Evolutionary conservation across 2,888 invertebrate species (phyloP), one percentile per base, ranked within the genome.

Genomic region (Toxonevra muliebris): DNA sequence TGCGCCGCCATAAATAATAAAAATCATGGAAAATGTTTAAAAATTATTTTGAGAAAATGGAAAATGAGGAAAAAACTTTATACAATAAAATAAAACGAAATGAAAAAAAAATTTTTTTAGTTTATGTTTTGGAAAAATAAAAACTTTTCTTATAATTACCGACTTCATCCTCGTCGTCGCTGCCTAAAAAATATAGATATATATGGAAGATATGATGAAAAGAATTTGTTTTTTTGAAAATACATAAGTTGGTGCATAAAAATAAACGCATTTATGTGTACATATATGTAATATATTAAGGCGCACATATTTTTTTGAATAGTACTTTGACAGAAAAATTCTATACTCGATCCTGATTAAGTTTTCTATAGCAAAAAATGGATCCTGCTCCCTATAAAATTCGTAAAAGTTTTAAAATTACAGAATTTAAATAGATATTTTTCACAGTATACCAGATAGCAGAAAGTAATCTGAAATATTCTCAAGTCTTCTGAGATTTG

Each of bases 91-190:
- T 10, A 30, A 41, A 30, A 64, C 40, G 20, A 19, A 20, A 50
- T n/a, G 41, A 2, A 43, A 48, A 61, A 45, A 45, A 54, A 48
- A 48, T 60, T 66, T 48, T 53, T 7, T 61, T 50, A 65, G 59
- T 50, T 59, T 42, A 65, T 40, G 43, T 55, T 63, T 30, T 20
- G 20, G 41, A 57, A 48, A 30, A 40, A 52, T 58, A 13, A 61
- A 58, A 66, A 66, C 41, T 66, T 66, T 66, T 61, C 61, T 53
- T 60, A 76, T 78, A 79, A 77, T 79, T 84, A 84, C 84, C 84
- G 66, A 73, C 76, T 65, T 84, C 84, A 58, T 83, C 83, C 61
- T 81, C 82, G 65, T 83, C 85, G 63, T 84, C 82, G 75, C 84
- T 82, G 77, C 79, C 84, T 84, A 72, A 43, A 58, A 59, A 60